Evolutionary conservation across 53 echinoderm and acorn worm species (phyloP).

Genomic region (Holothuria leucospilota): DNA sequence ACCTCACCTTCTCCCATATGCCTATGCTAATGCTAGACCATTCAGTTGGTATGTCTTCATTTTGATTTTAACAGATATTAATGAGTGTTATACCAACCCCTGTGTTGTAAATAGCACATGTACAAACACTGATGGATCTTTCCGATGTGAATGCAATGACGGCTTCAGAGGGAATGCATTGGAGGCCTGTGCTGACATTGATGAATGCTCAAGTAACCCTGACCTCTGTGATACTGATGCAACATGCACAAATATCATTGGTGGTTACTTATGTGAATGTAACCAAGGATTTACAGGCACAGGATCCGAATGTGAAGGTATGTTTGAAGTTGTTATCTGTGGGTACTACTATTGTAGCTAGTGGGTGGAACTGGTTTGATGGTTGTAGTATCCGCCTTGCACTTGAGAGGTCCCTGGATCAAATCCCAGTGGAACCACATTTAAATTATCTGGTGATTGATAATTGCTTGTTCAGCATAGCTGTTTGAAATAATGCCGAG

Average conservation of each 20-base stretch:
- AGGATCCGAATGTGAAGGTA: background rate
- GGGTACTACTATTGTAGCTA: background rate
- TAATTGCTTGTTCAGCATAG: too few species aligned
- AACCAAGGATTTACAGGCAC: background rate
- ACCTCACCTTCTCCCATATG: too few species aligned
- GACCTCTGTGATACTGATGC: constrained; percentile 63
- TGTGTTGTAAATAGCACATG: constrained; percentile 6
- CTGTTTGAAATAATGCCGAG: too few species aligned
- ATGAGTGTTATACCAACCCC: constrained; percentile 47
- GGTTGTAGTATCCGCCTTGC: too few species aligned
- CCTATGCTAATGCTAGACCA: too few species aligned
- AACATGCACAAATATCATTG: constrained; percentile 65
- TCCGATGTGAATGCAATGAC: background rate
- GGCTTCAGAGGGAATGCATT: background rate
- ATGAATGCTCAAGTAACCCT: constrained; percentile 20
- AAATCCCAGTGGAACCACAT: too few species aligned
- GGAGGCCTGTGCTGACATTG: background rate
- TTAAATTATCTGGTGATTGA: too few species aligned
- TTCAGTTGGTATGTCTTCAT: background rate
- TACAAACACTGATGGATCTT: background rate
- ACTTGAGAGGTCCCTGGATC: too few species aligned
- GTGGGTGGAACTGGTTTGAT: too few species aligned
- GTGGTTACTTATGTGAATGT: constrained; percentile 72
- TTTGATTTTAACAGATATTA: constrained; percentile 27
- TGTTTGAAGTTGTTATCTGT: background rate